phyloP scores from a whole-genome alignment of 2,888 invertebrate species.

The Drosophila aldrichi region DNA sequence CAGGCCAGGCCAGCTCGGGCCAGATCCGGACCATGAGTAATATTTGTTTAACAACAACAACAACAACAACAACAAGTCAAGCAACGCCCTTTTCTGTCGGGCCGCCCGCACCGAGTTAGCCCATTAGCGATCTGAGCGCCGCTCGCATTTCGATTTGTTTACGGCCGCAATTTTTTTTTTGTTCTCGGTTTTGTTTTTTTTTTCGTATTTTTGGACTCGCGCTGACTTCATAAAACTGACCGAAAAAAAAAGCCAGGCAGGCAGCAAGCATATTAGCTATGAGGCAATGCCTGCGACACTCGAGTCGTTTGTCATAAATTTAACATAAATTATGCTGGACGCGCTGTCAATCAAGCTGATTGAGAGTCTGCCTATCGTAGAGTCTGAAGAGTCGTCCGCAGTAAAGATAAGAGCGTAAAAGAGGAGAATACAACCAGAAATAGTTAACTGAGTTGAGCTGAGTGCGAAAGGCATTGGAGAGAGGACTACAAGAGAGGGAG shows the following conservation, averaged over 20 bases:
- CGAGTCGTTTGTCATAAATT: constrained; percentile 19
- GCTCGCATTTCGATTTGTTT: constrained; percentile 58
- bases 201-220: constrained; percentile 5
- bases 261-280: constrained; percentile 37
- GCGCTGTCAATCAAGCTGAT: constrained; percentile 5
- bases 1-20: constrained; percentile 2
- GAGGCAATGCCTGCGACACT: constrained; percentile 15
- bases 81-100: constrained; percentile 74
- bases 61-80: constrained; percentile 31
- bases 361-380: not conserved
- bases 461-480: too few species aligned
- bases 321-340: constrained; percentile 22
- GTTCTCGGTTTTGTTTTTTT: constrained; percentile 4
- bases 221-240: constrained; percentile 14
- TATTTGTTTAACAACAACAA: constrained; percentile 66
- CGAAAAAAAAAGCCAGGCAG: constrained; percentile 9
- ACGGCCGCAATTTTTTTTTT: constrained; percentile 33
- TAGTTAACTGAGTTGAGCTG: too few species aligned
- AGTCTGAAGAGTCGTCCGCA: not conserved
- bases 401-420: not conserved
- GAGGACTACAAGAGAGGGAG: not conserved
- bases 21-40: constrained; percentile 64
- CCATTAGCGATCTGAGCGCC: constrained; percentile 60
- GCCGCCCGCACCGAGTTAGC: constrained; percentile 67
- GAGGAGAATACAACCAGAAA: not conserved